Conservation (phyloP, 2,113 vertebrate species). For the Gasterosteus nipponicus region DNA sequence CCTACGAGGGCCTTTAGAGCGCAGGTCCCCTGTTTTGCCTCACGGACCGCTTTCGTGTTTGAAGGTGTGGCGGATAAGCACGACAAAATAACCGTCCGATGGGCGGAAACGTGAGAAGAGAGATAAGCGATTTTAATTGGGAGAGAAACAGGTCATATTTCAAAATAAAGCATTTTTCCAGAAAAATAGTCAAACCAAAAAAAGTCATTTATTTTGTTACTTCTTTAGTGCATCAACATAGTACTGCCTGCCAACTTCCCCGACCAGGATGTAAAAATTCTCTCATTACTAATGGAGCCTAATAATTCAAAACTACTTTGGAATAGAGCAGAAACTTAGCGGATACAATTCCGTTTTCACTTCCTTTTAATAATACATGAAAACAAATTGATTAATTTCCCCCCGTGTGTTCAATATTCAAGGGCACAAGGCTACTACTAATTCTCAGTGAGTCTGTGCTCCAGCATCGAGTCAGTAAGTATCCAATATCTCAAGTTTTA, state of each 20-base stretch:
- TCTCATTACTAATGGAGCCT: slow-evolving; percentile 40
- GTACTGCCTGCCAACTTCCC: slow-evolving; percentile 27
- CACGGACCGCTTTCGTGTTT: too few species aligned
- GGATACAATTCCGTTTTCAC: slow-evolving; percentile 59
- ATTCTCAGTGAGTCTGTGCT: slow-evolving; percentile 41
- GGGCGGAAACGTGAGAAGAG: too few species aligned
- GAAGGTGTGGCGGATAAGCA: too few species aligned
- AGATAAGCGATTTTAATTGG: too few species aligned
- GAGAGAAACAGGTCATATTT: too few species aligned
- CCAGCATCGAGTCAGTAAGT: slow-evolving; percentile 43
- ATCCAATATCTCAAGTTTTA: slow-evolving; percentile 54
- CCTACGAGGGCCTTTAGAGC: slow-evolving; percentile 19
- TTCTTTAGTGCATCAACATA: slow-evolving; percentile 28
- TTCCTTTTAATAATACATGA: slow-evolving; percentile 68
- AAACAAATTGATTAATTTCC: slow-evolving; percentile 62
- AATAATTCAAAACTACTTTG: slow-evolving; percentile 54
- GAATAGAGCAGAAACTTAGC: slow-evolving; percentile 47
- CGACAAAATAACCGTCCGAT: too few species aligned
- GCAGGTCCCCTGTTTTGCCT: too few species aligned
- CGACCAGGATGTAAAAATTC: slow-evolving; percentile 44
- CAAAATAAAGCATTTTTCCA: too few species aligned
- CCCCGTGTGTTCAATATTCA: slow-evolving; percentile 57
- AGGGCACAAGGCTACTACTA: slow-evolving; percentile 46
- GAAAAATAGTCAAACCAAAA: too few species aligned
- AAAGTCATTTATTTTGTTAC: too few species aligned